A percentile compares a stretch with the other conserved stretches of the same genome.
These are phyloP conservation scores for Hypsibius dujardini DNA, from an alignment of 1,140 invertebrate genomes.

Conservation along the genomic window DNA sequence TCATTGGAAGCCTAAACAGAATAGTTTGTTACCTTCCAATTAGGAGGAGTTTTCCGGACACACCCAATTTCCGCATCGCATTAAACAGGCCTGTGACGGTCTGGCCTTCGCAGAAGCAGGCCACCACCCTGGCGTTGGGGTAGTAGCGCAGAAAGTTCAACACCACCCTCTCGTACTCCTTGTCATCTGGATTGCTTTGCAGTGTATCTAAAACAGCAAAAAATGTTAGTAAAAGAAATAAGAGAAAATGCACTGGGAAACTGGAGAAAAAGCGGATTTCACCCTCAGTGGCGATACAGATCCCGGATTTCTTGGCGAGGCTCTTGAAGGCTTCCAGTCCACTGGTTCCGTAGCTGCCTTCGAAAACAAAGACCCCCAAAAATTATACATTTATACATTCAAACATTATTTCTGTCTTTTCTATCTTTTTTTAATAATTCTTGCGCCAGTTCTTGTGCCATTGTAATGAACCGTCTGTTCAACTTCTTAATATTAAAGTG, in stretches of 20 bases:
- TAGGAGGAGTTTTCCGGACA: conserved; percentile 45
- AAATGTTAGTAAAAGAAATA: conserved; percentile 23
- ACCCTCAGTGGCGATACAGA: conserved; percentile 50
- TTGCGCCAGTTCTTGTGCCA: too few relatives aligned
- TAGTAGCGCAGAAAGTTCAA: conserved; percentile 42
- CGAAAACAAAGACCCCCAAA: conserved; percentile 22
- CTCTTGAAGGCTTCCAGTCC: conserved; percentile 58
- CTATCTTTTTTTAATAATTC: too few relatives aligned
- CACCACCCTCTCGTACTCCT: conserved; percentile 40
- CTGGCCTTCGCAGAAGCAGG: conserved; percentile 60
- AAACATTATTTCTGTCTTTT: too few relatives aligned
- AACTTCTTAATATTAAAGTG: too few relatives aligned
- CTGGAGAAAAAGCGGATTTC: conserved; percentile 28
- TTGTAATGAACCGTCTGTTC: too few relatives aligned
- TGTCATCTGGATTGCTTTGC: conserved; percentile 43
- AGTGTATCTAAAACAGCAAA: conserved; percentile 39
- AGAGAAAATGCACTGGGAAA: too few relatives aligned
- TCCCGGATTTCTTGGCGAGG: conserved; percentile 43
- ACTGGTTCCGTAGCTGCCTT: conserved; percentile 61
- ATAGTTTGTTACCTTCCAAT: conserved; percentile 43
- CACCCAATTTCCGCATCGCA: conserved; percentile 44
- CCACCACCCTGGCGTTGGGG: conserved; percentile 47
- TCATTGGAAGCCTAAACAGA: conserved; percentile 25
- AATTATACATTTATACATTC: neutral
- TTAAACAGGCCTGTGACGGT: conserved; percentile 49